Evolutionary conservation across 2,888 invertebrate genomes (phyloP), one percentile per base, ranked within the genome.

Genomic region (Andrena camellia): DNA sequence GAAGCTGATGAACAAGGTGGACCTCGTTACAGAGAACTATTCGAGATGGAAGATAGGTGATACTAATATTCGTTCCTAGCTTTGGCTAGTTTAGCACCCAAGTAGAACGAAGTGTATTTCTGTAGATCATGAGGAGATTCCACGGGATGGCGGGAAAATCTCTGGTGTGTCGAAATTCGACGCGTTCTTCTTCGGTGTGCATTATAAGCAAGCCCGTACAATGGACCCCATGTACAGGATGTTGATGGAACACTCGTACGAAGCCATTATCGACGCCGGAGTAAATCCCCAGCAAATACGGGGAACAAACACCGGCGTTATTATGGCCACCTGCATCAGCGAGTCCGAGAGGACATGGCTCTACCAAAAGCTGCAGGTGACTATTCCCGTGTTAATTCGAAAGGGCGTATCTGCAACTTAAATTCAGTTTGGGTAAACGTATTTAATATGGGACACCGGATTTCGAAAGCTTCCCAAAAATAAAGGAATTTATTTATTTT

Each of bases 341-440:
- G 97, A 97, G 91, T 96, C 97, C 0, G 96, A 96, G 88, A 97
- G 97, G 88, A 96, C 96, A 0, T 96, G 96, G 95, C 95, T 96
- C 81, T 95, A 95, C 77, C 96, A 97, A 89, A 95, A 96, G 77
- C 95, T 96, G 23, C 95, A 95, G 95, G 95, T 96, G 71, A 69
- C 64, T 29, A 20, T 54, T 23, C 8, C 13, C 13, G 35, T 13
- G 35, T 13, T 42, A 42, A 42, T 42, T 42, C 35, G 35, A 13
- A 42, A 13, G 10, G 35, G 13, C 35, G 35, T 3, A 35, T 35
- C 10, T 13, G 35, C 2, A 35, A 35, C 13, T 35, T 35, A 10
- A 35, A 13, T 35, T 35, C 2, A 35, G 35, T 35, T 35, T 0
- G 35, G 13, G 35, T 13, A 13, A 35, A 35, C 10, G 35, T 35